Evolutionary conservation across 2,888 invertebrate genomes (phyloP).

Genomic region (Agonopterix subpropinquella): DNA sequence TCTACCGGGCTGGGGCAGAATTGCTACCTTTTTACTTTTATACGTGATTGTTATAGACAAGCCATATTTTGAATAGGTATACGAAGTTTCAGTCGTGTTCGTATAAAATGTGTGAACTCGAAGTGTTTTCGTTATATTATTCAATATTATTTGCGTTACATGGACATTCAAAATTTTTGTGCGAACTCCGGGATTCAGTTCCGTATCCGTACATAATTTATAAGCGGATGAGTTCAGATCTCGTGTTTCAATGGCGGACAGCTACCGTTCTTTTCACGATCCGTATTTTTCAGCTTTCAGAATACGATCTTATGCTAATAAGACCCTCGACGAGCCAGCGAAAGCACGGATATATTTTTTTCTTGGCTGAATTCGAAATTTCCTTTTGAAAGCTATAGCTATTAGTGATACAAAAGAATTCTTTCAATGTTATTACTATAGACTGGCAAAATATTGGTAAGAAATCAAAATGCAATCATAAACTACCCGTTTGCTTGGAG

Average conservation of each 20-base stretch:
- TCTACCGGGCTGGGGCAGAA: constrained; percentile 33
- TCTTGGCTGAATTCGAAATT: constrained; percentile 1
- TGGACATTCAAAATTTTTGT: constrained; percentile 23
- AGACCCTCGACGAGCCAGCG: constrained; percentile 32
- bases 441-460: too few species aligned
- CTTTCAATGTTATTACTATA: too few species aligned
- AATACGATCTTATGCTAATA: constrained; percentile 56
- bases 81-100: too few species aligned
- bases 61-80: neutral
- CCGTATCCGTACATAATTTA: constrained; percentile 50
- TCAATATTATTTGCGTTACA: constrained; percentile 4
- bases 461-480: too few species aligned
- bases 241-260: constrained; percentile 42
- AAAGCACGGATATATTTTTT: constrained; percentile 27
- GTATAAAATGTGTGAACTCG: neutral
- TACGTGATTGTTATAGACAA: neutral
- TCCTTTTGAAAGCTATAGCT: neutral
- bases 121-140: constrained; percentile 12
- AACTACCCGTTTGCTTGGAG: too few species aligned
- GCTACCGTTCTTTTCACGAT: constrained; percentile 36
- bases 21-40: constrained; percentile 27
- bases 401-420: too few species aligned
- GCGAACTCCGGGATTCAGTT: constrained; percentile 33
- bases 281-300: constrained; percentile 49
- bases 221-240: constrained; percentile 50